Percentiles rank a stretch among this genome's conserved stretches.
These are phyloP conservation scores for Antechinus flavipes DNA, from an alignment of 2,113 vertebrate genomes.

Conservation along the genomic window DNA sequence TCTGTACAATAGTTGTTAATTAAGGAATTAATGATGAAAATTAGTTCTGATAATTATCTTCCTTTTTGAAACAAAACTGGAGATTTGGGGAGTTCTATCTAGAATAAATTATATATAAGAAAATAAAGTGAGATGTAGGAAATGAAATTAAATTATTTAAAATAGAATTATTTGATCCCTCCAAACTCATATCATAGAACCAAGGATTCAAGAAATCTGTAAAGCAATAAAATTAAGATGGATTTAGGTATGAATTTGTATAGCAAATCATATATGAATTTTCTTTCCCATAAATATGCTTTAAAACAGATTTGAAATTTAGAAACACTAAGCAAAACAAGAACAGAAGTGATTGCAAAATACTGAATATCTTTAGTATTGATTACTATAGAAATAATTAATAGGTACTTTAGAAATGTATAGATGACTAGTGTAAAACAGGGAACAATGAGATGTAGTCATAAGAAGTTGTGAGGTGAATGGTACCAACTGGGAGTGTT, in stretches of 20 bases:
- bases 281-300: neutral
- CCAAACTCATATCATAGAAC: neutral
- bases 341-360: neutral
- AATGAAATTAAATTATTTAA: constrained; percentile 15
- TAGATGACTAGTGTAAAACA: neutral
- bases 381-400: neutral
- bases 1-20: neutral
- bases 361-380: neutral
- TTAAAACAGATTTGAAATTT: neutral
- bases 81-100: neutral
- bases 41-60: neutral
- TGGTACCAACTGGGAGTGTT: neutral
- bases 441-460: neutral
- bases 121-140: constrained; percentile 27
- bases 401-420: no score
- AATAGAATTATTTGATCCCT: constrained; percentile 7
- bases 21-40: neutral
- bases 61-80: neutral
- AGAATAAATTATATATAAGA: neutral
- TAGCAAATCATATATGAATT: neutral
- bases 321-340: neutral
- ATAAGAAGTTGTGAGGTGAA: neutral
- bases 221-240: neutral
- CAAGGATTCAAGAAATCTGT: neutral
- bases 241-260: neutral